phyloP scores from a whole-genome alignment of 2,888 invertebrate genomes.

The Heterodera filipjevi region DNA sequence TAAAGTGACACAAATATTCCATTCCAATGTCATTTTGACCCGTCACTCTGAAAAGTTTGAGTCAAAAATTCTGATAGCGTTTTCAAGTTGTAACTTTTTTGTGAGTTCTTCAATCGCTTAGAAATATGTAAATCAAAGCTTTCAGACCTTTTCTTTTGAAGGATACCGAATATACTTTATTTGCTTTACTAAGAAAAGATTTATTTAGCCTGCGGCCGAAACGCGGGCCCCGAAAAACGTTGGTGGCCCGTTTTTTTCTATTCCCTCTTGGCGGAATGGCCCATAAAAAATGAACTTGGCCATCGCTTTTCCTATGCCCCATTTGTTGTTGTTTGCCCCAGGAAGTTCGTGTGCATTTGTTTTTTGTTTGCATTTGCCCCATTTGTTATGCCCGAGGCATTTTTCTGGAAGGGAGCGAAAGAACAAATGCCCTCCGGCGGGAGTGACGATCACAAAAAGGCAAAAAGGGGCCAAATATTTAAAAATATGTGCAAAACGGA shows the following conservation, averaged over 20 bases:
- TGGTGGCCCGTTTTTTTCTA: neutral
- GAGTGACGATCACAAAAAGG: neutral
- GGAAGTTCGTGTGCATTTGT: conserved; percentile 1
- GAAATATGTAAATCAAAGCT: too few relatives aligned
- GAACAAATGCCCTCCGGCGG: neutral
- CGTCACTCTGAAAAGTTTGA: neutral
- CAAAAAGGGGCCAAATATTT: neutral
- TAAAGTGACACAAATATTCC: neutral
- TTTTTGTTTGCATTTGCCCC: neutral
- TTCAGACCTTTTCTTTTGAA: too few relatives aligned
- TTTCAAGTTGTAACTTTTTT: neutral
- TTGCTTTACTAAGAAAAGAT: too few relatives aligned
- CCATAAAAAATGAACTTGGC: conserved; percentile 1
- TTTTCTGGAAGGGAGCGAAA: neutral
- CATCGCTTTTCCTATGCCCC: neutral
- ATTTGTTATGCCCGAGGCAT: conserved; percentile 2
- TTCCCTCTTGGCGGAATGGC: neutral
- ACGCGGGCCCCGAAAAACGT: neutral
- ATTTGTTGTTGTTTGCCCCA: too few relatives aligned
- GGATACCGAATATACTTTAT: too few relatives aligned
- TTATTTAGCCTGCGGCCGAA: too few relatives aligned
- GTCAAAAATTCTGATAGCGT: neutral
- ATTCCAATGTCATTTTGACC: neutral
- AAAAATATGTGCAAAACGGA: too few relatives aligned
- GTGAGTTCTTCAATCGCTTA: too few relatives aligned